These are phyloP conservation scores for Lordiphosa mommai DNA, from an alignment of 1,140 invertebrate species.

Conservation along the genomic window DNA sequence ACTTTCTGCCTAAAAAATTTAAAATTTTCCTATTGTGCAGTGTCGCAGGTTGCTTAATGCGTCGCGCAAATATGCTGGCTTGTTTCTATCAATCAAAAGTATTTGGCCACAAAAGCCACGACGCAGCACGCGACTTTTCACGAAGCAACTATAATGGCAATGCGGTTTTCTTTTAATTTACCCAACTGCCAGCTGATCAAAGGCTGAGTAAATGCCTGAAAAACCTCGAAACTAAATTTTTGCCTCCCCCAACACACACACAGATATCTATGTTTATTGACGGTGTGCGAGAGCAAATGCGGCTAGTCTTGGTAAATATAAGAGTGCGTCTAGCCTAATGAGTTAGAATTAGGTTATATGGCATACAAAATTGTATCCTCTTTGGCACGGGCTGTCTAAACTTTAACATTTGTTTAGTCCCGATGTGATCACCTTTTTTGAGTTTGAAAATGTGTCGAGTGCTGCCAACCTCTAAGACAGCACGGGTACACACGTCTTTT, in stretches of 20 bases:
- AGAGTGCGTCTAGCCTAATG: constrained; percentile 18
- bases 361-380: constrained; percentile 19
- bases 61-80: constrained; percentile 46
- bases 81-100: constrained; percentile 66
- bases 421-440: too few relatives aligned
- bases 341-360: constrained; percentile 39
- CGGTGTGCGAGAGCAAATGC: not conserved
- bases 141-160: constrained; percentile 57
- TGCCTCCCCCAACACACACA: not conserved
- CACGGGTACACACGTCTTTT: too few relatives aligned
- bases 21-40: too few relatives aligned
- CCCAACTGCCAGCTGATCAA: constrained; percentile 38
- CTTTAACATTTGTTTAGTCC: too few relatives aligned
- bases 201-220: constrained; percentile 38
- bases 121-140: constrained; percentile 15
- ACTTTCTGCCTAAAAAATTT: too few relatives aligned
- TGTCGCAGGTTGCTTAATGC: constrained; percentile 8
- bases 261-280: constrained; percentile 7
- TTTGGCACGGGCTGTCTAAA: not conserved
- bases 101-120: constrained; percentile 54
- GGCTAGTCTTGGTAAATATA: not conserved
- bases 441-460: too few relatives aligned
- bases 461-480: too few relatives aligned
- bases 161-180: constrained; percentile 73
- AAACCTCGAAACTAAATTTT: constrained; percentile 27